Conservation (phyloP, 2,888 invertebrate species). For the Sminthurides aquaticus region DNA sequence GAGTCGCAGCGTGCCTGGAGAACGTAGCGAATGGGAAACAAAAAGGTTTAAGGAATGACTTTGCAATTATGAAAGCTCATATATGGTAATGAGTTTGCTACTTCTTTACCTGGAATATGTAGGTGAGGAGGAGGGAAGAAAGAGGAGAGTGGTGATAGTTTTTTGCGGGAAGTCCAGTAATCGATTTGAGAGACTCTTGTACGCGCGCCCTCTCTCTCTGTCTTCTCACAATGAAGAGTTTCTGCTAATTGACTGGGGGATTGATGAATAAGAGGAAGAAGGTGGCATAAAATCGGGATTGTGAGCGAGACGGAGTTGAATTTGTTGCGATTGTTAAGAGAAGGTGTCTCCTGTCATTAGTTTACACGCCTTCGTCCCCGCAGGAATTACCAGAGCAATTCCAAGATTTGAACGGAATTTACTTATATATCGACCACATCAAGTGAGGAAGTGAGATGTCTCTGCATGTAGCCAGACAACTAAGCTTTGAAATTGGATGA, state of each 20-base stretch:
- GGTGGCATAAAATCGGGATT: constrained; percentile 42
- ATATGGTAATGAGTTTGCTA: not conserved
- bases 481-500: too few relatives aligned
- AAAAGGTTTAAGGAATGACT: not conserved
- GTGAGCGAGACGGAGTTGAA: constrained; percentile 36
- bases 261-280: constrained; percentile 21
- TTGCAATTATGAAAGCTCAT: not conserved
- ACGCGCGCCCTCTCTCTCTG: not conserved
- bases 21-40: not conserved
- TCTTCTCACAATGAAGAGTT: not conserved
- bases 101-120: not conserved
- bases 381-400: not conserved
- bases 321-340: constrained; percentile 23
- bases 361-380: not conserved
- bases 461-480: too few relatives aligned
- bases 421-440: too few relatives aligned
- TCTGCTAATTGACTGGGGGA: constrained; percentile 23
- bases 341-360: constrained; percentile 18
- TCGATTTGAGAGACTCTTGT: not conserved
- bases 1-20: not conserved
- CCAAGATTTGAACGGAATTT: too few relatives aligned
- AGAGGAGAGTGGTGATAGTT: too few relatives aligned
- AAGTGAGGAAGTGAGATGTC: too few relatives aligned
- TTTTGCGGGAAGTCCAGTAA: not conserved
- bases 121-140: not conserved